Conservation (phyloP, 2,888 invertebrate genomes). For the Trachelus iudaicus region DNA sequence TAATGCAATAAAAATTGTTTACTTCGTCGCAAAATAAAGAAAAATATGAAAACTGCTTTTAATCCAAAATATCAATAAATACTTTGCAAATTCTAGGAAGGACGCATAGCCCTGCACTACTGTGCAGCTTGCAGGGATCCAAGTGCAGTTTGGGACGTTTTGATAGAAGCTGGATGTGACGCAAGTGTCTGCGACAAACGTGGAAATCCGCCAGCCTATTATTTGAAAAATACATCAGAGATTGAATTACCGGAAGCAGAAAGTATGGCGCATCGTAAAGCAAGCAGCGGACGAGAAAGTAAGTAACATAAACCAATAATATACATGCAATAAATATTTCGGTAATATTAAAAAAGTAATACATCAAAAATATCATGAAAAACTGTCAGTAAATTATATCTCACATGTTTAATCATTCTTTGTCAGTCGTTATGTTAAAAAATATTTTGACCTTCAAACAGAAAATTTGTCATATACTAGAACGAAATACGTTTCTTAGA, state of each 20-base stretch:
- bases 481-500: neutral
- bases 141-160: conserved; percentile 71
- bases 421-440: neutral
- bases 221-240: conserved; percentile 69
- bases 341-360: neutral
- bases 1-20: neutral
- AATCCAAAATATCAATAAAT: neutral
- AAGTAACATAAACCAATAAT: conserved; percentile 29
- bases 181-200: conserved; percentile 71
- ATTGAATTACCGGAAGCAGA: conserved; percentile 67
- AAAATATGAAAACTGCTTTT: neutral
- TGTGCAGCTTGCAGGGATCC: conserved; percentile 72
- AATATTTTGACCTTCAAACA: neutral
- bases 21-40: neutral
- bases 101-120: conserved; percentile 76
- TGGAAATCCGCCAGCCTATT: conserved; percentile 71
- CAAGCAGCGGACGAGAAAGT: conserved; percentile 50
- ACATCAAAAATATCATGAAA: neutral
- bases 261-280: conserved; percentile 46
- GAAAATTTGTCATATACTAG: neutral
- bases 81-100: conserved; percentile 67
- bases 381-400: neutral
- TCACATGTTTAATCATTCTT: neutral
- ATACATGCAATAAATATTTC: neutral
- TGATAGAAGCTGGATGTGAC: conserved; percentile 74